phyloP scores from a whole-genome alignment of 2,888 invertebrate genomes.

The Podabrus alpinus region DNA sequence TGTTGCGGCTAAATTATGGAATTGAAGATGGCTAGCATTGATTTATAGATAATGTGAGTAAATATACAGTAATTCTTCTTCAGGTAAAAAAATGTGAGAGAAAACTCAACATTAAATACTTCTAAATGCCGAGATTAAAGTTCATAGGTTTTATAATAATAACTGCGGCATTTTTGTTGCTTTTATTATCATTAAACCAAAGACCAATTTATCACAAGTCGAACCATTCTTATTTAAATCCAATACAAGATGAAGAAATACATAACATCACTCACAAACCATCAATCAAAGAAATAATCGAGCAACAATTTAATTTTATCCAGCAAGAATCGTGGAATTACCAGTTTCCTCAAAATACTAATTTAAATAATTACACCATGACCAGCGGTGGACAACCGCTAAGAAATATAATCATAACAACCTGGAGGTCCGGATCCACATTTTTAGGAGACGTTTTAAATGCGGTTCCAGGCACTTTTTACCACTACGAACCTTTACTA shows the following conservation, averaged over 20 bases:
- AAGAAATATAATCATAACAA: constrained; percentile 80
- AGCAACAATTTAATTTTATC: constrained; percentile 60
- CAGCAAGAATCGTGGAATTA: constrained; percentile 65
- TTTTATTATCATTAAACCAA: constrained; percentile 28
- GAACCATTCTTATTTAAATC: constrained; percentile 31
- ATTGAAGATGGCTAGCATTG: not conserved
- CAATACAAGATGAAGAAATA: constrained; percentile 28
- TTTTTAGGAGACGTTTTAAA: constrained; percentile 86
- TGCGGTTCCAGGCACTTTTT: constrained; percentile 83
- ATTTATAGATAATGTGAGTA: not conserved
- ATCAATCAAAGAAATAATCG: constrained; percentile 63
- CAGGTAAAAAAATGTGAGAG: not conserved
- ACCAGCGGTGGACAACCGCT: constrained; percentile 74
- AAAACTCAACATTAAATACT: not conserved
- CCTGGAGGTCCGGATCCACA: constrained; percentile 90
- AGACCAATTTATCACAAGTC: constrained; percentile 32
- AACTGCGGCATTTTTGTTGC: constrained; percentile 19
- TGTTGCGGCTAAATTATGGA: not conserved
- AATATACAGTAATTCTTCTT: not conserved
- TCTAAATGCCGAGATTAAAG: constrained; percentile 29
- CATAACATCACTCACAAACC: constrained; percentile 26
- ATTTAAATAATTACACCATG: constrained; percentile 69
- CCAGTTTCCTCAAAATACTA: constrained; percentile 63
- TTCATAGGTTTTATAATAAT: constrained; percentile 24
- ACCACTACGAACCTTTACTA: constrained; percentile 87